A percentile compares a stretch with the other conserved stretches of the same genome.
phyloP scores from a whole-genome alignment of 2,113 vertebrate genomes.

The Leucopternis melanops region DNA sequence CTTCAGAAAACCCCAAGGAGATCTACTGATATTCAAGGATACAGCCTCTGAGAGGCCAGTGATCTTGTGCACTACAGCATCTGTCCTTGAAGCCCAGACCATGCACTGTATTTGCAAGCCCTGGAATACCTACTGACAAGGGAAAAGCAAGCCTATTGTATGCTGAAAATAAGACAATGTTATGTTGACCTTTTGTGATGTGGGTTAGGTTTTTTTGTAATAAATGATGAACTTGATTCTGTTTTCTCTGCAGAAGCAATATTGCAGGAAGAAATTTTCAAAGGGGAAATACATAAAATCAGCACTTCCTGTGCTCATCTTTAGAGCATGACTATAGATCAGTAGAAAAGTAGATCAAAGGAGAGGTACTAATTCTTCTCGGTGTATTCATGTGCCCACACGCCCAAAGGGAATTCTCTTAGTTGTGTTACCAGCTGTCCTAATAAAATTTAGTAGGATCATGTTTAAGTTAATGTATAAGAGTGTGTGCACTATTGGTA shows the following conservation, averaged over 20 bases:
- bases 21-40: neutral
- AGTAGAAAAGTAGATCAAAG: conserved; percentile 13
- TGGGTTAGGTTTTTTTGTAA: neutral
- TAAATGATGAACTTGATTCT: neutral
- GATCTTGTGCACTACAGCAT: neutral
- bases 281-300: neutral
- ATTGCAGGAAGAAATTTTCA: neutral
- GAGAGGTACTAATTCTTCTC: neutral
- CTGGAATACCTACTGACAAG: neutral
- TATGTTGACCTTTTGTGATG: neutral
- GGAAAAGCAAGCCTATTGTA: neutral
- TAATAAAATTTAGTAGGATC: neutral
- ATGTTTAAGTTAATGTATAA: neutral
- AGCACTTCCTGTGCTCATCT: neutral
- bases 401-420: neutral
- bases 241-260: neutral
- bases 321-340: neutral
- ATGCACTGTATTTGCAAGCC: neutral
- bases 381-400: rapidly evolving
- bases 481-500: neutral
- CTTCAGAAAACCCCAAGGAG: neutral
- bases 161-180: neutral
- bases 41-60: neutral
- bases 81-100: neutral
- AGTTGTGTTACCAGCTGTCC: neutral